Evolutionary conservation across 2,113 vertebrate genomes (phyloP), one percentile per base, ranked within the genome.

Genomic region (Dissostichus mawsoni): DNA sequence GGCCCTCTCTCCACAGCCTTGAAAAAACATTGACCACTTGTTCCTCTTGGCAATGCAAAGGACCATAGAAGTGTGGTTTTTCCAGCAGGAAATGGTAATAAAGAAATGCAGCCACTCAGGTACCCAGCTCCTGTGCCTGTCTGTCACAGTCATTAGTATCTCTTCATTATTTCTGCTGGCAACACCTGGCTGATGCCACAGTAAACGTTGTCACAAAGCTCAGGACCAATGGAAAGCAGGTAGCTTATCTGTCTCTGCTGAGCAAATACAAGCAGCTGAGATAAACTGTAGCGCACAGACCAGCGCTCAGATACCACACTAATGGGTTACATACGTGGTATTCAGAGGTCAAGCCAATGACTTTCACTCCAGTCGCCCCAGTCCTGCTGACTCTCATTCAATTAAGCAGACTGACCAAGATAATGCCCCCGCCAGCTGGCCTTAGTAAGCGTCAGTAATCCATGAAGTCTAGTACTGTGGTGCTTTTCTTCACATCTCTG

Each of bases 341-440:
- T 91, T 87, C 84, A 85, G 92, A 93, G 91, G 94, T 92, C 91
- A 94, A 83, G 86, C 81, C 81, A 86, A 93, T 85, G 89, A 93
- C 92, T 94, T 90, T 92, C 88, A 89, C 92, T 91, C 20, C 76
- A 87, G 87, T 90, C 84, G 48, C 69, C 75, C 81, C 76, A 53
- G 84, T 88, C 89, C 81, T 68, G 84, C 89, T 92, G 81, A 92
- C 89, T 93, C 90, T 83, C 85, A 84, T 92, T 90, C 85, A 93
- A 84, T 92, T 94, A 87, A 87, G 79, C 76, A 69, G 92, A 80
- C 88, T 87, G 89, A 84, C 83, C 80, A 85, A 80, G 90, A 90
- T 94, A 92, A 94, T 90, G 87, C 87, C 68, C 52, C 62, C 52
- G 84, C 92, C 91, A 92, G 91, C 87, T 93, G 93, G 86, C 86